Evolutionary conservation across 2,888 invertebrate species (phyloP).

Genomic region (Entomobrya multifasciata): DNA sequence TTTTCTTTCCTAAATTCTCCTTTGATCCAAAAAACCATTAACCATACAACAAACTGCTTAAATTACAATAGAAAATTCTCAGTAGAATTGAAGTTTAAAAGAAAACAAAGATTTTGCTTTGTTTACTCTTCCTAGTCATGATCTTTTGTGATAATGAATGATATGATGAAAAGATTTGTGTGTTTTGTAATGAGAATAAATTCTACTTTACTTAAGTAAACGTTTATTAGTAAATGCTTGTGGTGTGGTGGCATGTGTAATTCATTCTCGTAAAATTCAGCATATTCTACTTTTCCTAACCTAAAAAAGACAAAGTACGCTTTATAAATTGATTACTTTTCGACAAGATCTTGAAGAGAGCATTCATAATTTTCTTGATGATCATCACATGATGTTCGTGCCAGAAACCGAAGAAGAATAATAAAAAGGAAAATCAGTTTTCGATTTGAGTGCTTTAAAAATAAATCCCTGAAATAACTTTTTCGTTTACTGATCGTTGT

Average conservation of each 20-base stretch:
- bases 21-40: neutral
- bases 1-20: slow-evolving; percentile 17
- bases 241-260: neutral
- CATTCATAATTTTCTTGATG: slow-evolving; percentile 15
- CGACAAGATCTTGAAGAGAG: slow-evolving; percentile 15
- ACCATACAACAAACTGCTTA: neutral
- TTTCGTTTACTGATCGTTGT: too few species aligned
- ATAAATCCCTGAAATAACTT: neutral
- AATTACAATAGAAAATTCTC: neutral
- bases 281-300: neutral
- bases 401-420: neutral
- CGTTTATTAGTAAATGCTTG: neutral
- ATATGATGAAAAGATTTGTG: neutral
- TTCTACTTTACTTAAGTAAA: neutral
- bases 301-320: neutral
- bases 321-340: slow-evolving; percentile 41
- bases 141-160: neutral
- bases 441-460: neutral
- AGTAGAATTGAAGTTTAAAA: neutral
- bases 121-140: neutral
- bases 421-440: neutral
- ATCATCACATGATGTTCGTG: too few species aligned
- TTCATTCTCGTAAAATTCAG: neutral
- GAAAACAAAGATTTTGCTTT: neutral
- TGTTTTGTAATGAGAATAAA: neutral